These are phyloP conservation scores for Euschistus heros DNA, from an alignment of 1,140 invertebrate species.

Conservation along the genomic window DNA sequence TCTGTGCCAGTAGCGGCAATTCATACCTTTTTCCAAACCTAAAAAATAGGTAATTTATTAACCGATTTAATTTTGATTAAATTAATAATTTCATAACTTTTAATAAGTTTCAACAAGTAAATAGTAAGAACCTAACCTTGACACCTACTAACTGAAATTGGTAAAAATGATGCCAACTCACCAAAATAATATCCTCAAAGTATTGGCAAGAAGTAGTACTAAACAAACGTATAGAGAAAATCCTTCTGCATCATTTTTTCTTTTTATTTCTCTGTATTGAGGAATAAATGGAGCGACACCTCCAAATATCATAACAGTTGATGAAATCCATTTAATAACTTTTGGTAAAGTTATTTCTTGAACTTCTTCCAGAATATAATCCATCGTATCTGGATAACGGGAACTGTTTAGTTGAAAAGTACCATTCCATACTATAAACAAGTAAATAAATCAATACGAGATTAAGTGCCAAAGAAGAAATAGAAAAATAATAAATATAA, in stretches of 20 bases:
- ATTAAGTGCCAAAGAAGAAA: not conserved
- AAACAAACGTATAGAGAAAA: constrained; percentile 96
- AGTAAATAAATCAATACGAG: not conserved
- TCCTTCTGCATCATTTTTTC: constrained; percentile 82
- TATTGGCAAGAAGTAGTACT: constrained; percentile 88
- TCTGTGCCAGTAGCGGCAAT: constrained; percentile 86
- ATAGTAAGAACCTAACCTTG: no score
- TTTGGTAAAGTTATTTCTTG: constrained; percentile 31
- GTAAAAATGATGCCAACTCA: constrained; percentile 44
- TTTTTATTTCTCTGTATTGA: constrained; percentile 85
- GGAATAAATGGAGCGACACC: constrained; percentile 81
- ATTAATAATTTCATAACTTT: no score
- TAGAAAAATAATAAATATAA: no score
- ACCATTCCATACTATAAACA: constrained; percentile 24
- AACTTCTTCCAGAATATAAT: constrained; percentile 31
- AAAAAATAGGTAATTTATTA: constrained; percentile 38
- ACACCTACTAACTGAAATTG: no score
- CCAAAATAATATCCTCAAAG: constrained; percentile 95
- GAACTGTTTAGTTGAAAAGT: constrained; percentile 6
- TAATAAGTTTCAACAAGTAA: no score
- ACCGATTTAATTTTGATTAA: no score
- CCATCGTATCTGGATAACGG: constrained; percentile 25
- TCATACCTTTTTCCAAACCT: constrained; percentile 98
- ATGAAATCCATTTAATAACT: constrained; percentile 31
- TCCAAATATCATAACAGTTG: constrained; percentile 72